phyloP scores from a whole-genome alignment of 2,113 vertebrate genomes.

The Catharus minimus region DNA sequence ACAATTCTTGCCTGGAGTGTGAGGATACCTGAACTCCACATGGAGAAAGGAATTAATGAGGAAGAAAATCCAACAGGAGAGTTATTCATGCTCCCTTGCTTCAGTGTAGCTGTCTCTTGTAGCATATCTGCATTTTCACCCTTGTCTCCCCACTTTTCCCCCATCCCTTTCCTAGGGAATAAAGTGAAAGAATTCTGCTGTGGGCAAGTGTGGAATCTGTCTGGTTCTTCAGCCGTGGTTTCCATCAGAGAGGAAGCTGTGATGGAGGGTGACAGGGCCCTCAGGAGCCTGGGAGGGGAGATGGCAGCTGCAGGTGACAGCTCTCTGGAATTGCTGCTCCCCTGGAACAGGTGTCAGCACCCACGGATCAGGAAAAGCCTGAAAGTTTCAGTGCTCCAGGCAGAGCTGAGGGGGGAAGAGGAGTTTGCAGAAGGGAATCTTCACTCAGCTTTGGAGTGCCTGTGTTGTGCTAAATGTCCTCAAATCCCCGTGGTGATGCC shows the following conservation, averaged over 20 bases:
- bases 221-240: slow-evolving; percentile 41
- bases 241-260: background rate
- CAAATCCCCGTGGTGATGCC: slow-evolving; percentile 43
- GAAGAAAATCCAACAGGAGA: background rate
- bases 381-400: slow-evolving; percentile 32
- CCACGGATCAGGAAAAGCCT: background rate
- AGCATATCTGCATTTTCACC: background rate
- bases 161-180: background rate
- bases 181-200: slow-evolving; percentile 14
- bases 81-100: background rate
- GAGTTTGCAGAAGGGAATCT: slow-evolving; percentile 49
- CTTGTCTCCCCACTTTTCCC: background rate
- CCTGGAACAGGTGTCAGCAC: slow-evolving; percentile 7
- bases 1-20: background rate
- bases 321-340: slow-evolving; percentile 9
- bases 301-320: slow-evolving; percentile 54
- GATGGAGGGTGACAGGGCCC: slow-evolving; percentile 47
- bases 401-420: slow-evolving; percentile 14
- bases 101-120: background rate
- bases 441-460: slow-evolving; percentile 16
- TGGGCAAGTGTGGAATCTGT: slow-evolving; percentile 48
- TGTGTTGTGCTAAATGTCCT: slow-evolving; percentile 47
- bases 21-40: background rate
- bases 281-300: slow-evolving; percentile 41
- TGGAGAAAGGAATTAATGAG: background rate